A percentile compares a stretch with the other conserved stretches of the same genome.
These are phyloP conservation scores for Drosophila austrosaltans DNA, from an alignment of 2,888 invertebrate species.

Conservation along the genomic window DNA sequence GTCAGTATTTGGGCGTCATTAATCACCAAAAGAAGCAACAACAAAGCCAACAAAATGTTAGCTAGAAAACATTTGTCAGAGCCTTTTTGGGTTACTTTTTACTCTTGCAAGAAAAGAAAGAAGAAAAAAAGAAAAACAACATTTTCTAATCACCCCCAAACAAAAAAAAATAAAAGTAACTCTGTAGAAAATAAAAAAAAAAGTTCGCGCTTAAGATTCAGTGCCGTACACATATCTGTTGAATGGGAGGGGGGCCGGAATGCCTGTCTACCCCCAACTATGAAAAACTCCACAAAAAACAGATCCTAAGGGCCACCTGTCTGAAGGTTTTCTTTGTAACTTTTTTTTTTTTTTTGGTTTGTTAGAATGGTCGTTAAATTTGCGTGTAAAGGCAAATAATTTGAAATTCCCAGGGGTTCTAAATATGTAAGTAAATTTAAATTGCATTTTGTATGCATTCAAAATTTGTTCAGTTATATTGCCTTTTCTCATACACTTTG, in stretches of 20 bases:
- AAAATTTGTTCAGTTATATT: conserved; percentile 47
- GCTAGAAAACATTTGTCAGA: conserved; percentile 73
- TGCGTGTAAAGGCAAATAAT: conserved; percentile 79
- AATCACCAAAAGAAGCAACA: conserved; percentile 62
- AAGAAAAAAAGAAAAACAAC: conserved; percentile 43
- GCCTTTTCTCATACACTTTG: background rate
- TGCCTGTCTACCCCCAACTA: conserved; percentile 46
- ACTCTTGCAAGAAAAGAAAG: conserved; percentile 13
- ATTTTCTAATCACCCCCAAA: conserved; percentile 68
- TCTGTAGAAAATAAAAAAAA: conserved; percentile 12
- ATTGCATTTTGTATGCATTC: conserved; percentile 77
- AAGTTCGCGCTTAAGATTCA: conserved; percentile 44
- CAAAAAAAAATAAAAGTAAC: background rate
- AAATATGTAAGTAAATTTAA: conserved; percentile 80
- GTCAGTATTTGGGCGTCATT: conserved; percentile 70
- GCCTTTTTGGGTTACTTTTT: conserved; percentile 70
- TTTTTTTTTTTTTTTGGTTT: conserved; percentile 26
- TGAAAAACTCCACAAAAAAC: conserved; percentile 44
- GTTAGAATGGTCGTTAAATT: conserved; percentile 75
- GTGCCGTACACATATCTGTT: conserved; percentile 61
- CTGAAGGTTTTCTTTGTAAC: conserved; percentile 25
- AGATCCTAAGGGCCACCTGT: conserved; percentile 59
- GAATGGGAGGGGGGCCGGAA: background rate
- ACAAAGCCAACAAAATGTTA: conserved; percentile 44
- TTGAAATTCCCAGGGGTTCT: conserved; percentile 72